phyloP scores from a whole-genome alignment of 2,797 vertebrate species.

The Ceyx erithaca region DNA sequence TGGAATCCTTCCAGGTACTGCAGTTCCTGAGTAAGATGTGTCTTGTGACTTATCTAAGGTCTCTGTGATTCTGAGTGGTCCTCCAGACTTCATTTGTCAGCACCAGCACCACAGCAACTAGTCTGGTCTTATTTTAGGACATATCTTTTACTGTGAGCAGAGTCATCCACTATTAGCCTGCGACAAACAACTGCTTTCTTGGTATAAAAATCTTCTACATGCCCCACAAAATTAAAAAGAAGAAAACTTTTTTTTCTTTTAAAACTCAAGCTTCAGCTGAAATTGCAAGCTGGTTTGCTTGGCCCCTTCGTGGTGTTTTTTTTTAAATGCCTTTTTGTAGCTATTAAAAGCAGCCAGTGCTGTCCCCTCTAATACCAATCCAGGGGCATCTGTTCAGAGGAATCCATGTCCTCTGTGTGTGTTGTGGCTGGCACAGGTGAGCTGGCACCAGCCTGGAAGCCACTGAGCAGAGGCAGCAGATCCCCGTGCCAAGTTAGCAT shows the following conservation, averaged over 20 bases:
- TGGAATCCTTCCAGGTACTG: neutral
- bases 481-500: rapidly evolving
- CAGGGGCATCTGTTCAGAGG: neutral
- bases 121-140: neutral
- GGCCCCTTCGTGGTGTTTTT: neutral
- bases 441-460: neutral
- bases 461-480: neutral
- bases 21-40: neutral
- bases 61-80: neutral
- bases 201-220: neutral
- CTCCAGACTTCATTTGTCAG: neutral
- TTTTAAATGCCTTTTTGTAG: neutral
- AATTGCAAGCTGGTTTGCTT: neutral
- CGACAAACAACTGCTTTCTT: neutral
- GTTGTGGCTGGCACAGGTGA: neutral
- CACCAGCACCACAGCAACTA: neutral
- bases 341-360: neutral
- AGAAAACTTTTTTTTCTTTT: neutral
- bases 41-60: neutral
- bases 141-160: neutral
- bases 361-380: neutral
- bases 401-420: neutral
- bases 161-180: neutral
- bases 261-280: neutral
- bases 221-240: neutral